Evolutionary conservation across 2,888 invertebrate species (phyloP), one percentile per base, ranked within the genome.

Genomic region (Boloria euphrosyne): DNA sequence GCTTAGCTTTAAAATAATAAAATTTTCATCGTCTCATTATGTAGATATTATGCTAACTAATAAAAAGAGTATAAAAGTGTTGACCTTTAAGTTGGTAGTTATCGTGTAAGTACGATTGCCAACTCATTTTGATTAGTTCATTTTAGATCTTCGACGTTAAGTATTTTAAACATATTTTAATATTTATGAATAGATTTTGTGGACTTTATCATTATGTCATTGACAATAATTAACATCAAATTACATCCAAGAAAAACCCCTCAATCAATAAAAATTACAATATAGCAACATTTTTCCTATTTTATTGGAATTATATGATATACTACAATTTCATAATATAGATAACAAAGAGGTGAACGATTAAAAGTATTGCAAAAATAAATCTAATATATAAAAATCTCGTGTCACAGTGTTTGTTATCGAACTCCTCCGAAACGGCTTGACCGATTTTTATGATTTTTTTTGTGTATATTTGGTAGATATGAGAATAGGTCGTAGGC

Each of bases 51-150:
- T 46, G 57, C 46, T 22, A 46, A 57, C 22, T 27, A 44, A 46
- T 16, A 44, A 46, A 46, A 55, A 46, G 46, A 16, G 27, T 22
- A 46, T 46, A 27, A 27, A 46, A 57, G 13, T 57, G 57, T 27
- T 57, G n/a, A 46, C 22, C 18, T 46, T 57, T 57, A 18, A 57
- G 31, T 59, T 16, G 31, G 16, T 67, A 27, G 13, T 16, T 50
- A 61, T 61, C 65, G 60, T 62, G 61, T 73, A 73, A 73, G 73
- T 73, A 73, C 69, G 62, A 68, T 50, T 54, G 72, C 73, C 73
- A 68, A 67, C 17, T 13, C 49, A 18, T 38, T 10, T 38, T 38
- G 31, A 38, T 38, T 10, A 7, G 31, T 38, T 38, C 7, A 38
- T 2, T 38, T 38, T 38, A 7, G 31, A 10, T 7, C 7, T 38